These are phyloP conservation scores for Macropis europaea DNA, from an alignment of 2,888 invertebrate species.

Conservation along the genomic window DNA sequence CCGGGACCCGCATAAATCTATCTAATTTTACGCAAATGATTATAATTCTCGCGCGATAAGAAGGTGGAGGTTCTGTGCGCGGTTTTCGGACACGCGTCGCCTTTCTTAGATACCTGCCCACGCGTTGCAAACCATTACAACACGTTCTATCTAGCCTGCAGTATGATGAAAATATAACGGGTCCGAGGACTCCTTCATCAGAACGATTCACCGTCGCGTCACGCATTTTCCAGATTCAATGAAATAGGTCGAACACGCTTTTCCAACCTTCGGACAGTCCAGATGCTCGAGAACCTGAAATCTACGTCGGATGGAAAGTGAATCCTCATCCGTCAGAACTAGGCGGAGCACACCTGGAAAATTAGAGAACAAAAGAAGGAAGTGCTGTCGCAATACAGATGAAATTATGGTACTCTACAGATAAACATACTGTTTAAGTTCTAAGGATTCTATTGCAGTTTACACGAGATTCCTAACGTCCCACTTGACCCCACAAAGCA, in stretches of 20 bases:
- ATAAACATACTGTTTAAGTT: no score
- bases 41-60: slow-evolving; percentile 33
- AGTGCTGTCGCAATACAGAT: no score
- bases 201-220: slow-evolving; percentile 33
- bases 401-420: no score
- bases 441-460: no score
- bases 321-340: no score
- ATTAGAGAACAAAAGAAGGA: no score
- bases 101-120: slow-evolving; percentile 57
- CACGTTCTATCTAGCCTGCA: slow-evolving; percentile 53
- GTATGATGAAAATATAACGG: slow-evolving; percentile 63
- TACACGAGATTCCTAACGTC: no score
- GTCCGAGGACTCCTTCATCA: slow-evolving; percentile 36
- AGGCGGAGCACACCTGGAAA: no score
- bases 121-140: slow-evolving; percentile 65
- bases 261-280: background rate
- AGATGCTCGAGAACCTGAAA: no score
- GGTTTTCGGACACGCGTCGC: slow-evolving; percentile 31
- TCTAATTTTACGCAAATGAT: slow-evolving; percentile 22
- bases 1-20: slow-evolving; percentile 3
- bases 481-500: no score
- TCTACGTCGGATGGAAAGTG: no score
- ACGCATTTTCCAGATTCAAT: slow-evolving; percentile 31
- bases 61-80: slow-evolving; percentile 17
- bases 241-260: slow-evolving; percentile 11